phyloP scores from a whole-genome alignment of 2,888 invertebrate species.

The Miltochrista miniata region DNA sequence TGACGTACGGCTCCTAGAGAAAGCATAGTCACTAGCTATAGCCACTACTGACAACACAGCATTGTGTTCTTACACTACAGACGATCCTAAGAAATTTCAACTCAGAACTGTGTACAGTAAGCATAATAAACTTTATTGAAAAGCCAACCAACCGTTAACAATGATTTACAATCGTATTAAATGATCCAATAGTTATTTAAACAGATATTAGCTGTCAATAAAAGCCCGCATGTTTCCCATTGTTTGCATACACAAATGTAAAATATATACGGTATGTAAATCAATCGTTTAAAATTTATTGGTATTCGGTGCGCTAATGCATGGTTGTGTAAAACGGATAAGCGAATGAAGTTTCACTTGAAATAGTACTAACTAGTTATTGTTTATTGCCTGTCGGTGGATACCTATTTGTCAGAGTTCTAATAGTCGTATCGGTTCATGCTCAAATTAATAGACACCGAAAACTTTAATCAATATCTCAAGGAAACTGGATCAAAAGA shows the following conservation, averaged over 20 bases:
- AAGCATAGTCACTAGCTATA: too few species aligned
- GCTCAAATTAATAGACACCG: too few species aligned
- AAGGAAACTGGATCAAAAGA: too few species aligned
- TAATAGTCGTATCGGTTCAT: too few species aligned
- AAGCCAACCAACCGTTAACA: slow-evolving; percentile 59
- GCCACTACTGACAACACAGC: too few species aligned
- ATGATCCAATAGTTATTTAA: slow-evolving; percentile 63
- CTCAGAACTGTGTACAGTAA: slow-evolving; percentile 56
- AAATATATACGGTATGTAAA: slow-evolving; percentile 35
- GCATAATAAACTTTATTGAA: slow-evolving; percentile 68
- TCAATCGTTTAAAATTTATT: slow-evolving; percentile 29
- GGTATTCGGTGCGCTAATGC: slow-evolving; percentile 5
- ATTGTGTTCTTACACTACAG: too few species aligned
- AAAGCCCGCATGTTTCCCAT: slow-evolving; percentile 61
- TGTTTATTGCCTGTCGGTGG: background rate
- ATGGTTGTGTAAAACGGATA: slow-evolving; percentile 2
- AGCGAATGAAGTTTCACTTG: too few species aligned
- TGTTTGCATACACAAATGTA: slow-evolving; percentile 35
- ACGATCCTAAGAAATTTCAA: slow-evolving; percentile 12
- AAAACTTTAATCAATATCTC: too few species aligned
- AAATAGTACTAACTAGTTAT: background rate
- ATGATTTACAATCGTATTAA: slow-evolving; percentile 65
- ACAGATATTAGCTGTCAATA: slow-evolving; percentile 69
- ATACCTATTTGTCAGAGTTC: too few species aligned
- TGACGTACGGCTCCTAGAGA: too few species aligned